phyloP scores from a whole-genome alignment of 2,113 vertebrate genomes.

The Hypocryptadius cinnamomeus region DNA sequence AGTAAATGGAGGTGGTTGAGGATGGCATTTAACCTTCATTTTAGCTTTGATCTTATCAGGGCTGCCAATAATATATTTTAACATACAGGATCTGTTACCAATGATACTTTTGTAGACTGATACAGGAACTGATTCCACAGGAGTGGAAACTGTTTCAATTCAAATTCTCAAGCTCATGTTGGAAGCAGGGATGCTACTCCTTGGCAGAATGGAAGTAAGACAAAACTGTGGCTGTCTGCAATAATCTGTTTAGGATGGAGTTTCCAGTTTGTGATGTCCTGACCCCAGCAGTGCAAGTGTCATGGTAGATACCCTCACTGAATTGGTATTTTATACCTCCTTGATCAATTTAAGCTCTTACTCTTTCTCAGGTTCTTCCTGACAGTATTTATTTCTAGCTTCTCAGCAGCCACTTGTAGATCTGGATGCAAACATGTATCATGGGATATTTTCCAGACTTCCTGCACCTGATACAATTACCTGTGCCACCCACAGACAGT shows the following conservation, averaged over 20 bases:
- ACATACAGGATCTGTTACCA: neutral
- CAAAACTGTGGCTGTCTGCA: neutral
- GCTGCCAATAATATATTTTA: neutral
- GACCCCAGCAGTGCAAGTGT: neutral
- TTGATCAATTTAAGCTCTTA: neutral
- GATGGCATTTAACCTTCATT: neutral
- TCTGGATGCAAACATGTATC: neutral
- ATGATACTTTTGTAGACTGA: neutral
- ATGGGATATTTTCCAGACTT: neutral
- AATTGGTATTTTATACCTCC: neutral
- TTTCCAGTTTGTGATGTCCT: neutral
- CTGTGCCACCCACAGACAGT: neutral
- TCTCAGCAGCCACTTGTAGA: neutral
- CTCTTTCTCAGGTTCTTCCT: neutral
- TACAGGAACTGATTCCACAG: neutral
- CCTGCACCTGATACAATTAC: neutral
- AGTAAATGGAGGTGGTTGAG: neutral
- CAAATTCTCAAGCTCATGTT: neutral
- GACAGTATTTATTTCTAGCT: neutral
- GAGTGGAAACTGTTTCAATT: neutral
- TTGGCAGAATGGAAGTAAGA: neutral
- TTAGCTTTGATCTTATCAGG: too few relatives aligned
- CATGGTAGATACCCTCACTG: neutral
- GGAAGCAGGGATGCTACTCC: neutral
- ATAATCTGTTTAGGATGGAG: neutral